Evolutionary conservation across 2,888 invertebrate species (phyloP).

Genomic region (Meandrusa payeni): DNA sequence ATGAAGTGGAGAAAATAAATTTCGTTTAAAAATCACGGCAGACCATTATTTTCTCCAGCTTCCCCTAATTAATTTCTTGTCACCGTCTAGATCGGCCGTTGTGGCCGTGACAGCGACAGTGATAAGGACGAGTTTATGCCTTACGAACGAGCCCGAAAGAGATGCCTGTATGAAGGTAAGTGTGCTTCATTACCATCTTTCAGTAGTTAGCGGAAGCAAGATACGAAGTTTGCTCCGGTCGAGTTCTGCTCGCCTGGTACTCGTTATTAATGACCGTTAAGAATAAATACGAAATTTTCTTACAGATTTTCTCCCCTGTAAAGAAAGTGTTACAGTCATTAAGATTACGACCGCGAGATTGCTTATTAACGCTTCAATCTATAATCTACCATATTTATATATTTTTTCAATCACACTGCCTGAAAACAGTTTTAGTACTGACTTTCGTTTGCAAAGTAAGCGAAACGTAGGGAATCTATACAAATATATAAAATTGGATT

Average conservation of each 20-base stretch:
- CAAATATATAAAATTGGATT: no score
- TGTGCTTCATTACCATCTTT: conserved; percentile 75
- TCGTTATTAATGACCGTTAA: conserved; percentile 62
- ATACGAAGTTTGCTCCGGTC: conserved; percentile 66
- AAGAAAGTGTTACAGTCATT: no score
- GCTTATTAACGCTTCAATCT: no score
- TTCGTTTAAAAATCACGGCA: conserved; percentile 79
- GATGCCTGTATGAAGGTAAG: conserved; percentile 60
- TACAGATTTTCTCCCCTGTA: no score
- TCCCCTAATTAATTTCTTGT: conserved; percentile 80
- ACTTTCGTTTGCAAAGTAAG: no score
- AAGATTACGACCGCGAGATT: no score
- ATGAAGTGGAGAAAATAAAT: conserved; percentile 79
- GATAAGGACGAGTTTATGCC: conserved; percentile 41
- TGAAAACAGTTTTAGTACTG: no score
- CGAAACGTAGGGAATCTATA: no score
- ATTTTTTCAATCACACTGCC: no score
- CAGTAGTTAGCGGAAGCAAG: conserved; percentile 69
- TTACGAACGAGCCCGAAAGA: conserved; percentile 32
- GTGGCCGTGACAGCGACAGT: conserved; percentile 67
- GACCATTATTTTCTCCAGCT: conserved; percentile 75
- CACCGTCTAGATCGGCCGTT: conserved; percentile 73
- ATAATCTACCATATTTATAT: no score
- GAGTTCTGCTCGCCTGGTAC: conserved; percentile 65
- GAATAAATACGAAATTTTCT: conserved; percentile 43